Base-by-base conservation (phyloP, 2,797 vertebrate genomes). In the Notoglanidium macrostoma region DNA sequence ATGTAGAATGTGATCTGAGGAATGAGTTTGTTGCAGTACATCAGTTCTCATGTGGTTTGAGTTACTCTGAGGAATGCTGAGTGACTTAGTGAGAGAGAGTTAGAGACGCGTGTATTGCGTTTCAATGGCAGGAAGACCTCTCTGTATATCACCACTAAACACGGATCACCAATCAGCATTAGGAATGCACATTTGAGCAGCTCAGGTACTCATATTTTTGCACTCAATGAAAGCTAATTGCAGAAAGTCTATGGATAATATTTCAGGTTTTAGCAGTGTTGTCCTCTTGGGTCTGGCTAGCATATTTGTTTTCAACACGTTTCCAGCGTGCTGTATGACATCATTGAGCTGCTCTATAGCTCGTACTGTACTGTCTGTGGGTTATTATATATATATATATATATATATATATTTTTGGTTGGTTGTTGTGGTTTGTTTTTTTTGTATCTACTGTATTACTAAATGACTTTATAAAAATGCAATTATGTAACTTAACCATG, bases 41-140 rank as follows among this genome's bases (percentile, higher is more conserved):
- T 82, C 67, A 49, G 67, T 87, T 73, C 79, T 63, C 79, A 61
- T 86, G 86, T 83, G 79, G 68, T 67, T 76, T 55, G 70, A 67
- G 32, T 76, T 83, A 78, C 72, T 87, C 29, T 46, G 32, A 68
- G 81, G 59, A 78, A 83, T 82, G 68, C 26, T 70, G 82, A 26
- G 82, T 29, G 70, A n/a, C 74, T 78, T 40, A 19, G n/a, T 29
- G 72, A 59, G 77, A 40, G 57, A 63, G 86, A 63, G 51, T 82
- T 63, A 73, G 49, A 57, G 61, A 21, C 1, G 1, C 46, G 74
- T 70, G 76, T 63, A 72, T 85, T 49, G 12, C 40, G 57, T 85
- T 81, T 85, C 67, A 72, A 55, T 65, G 55, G 55, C 65, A 74
- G 65, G 26, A 81, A 74, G 54, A 40, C 23, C 57, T 63, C 63